Evolutionary conservation across 2,888 invertebrate genomes (phyloP), one percentile per base, ranked within the genome.

Genomic region (Reticulitermes lucifugus): DNA sequence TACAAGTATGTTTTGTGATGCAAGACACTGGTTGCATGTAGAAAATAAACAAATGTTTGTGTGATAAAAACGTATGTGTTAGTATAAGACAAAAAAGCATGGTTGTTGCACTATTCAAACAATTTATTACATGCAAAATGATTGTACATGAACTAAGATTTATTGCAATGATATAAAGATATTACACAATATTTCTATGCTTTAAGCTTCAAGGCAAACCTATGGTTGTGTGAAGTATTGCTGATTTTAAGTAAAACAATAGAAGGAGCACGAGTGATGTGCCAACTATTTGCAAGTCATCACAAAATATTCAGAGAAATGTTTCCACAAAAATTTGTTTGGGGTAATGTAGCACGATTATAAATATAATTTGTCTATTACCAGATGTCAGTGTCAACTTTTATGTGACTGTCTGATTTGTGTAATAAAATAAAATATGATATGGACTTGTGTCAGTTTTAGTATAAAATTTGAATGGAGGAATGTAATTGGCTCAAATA

Each of bases 71-170:
- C 60, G 25, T 18, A 55, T 65, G 25, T 65, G n/a, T 65, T 65
- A 65, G 41, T 73, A 18, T 9, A 29, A 29, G 73, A 73, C 35
- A 35, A 14, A 21, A 2, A 14, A 41, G 51, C 46, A 46, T 77
- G 77, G 77, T 46, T 77, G 77, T 77, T 77, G 51, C 51, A 46
- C 46, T 46, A 77, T 51, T 35, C 2, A 41, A 73, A 65, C 12
- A 0, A 65, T n/a, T 65, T 65, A 65, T 65, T 65, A 25, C 65
- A 65, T 46, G 46, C 65, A n/a, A 25, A 65, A 25, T 65, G n/a
- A 25, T 65, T 25, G 12, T 65, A n/a, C 14, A 6, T 65, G 65
- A 14, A n/a, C 6, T 65, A 65, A 2, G 6, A 7, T 65, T 65
- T 65, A 65, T 12, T 6, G 10, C 25, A 1, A 2, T 65, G 9